Evolutionary conservation across 37 sponge, comb jelly and placozoan species (phyloP).

Genomic region (Bolinopsis microptera): DNA sequence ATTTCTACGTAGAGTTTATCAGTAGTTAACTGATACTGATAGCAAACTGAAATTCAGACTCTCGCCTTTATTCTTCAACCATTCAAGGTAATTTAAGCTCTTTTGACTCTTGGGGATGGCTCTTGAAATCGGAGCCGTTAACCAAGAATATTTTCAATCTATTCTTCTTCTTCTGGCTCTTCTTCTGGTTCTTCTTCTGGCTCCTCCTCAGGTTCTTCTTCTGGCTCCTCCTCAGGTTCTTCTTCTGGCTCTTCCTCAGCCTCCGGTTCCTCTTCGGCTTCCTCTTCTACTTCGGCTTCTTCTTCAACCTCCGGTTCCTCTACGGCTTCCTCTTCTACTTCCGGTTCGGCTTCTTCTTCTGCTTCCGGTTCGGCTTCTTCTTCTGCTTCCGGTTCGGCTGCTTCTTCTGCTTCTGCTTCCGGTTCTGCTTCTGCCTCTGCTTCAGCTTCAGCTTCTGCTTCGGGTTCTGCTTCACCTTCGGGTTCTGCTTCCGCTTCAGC

Average conservation of each 20-base stretch:
- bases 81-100: too few species aligned
- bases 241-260: neutral
- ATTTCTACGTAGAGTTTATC: too few species aligned
- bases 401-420: neutral
- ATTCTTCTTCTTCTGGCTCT: too few species aligned
- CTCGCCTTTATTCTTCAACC: too few species aligned
- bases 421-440: constrained; percentile 27
- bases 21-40: too few species aligned
- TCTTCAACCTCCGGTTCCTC: neutral
- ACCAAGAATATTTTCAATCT: too few species aligned
- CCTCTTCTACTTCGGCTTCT: neutral
- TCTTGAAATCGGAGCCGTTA: too few species aligned
- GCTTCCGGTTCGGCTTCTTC: neutral
- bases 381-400: neutral
- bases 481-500: neutral
- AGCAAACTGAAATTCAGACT: too few species aligned
- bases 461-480: neutral
- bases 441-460: constrained; percentile 6
- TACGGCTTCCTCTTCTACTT: neutral
- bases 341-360: neutral
- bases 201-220: too few species aligned
- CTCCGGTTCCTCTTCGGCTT: neutral
- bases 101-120: too few species aligned
- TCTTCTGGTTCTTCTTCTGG: too few species aligned
- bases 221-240: too few species aligned